phyloP scores from a whole-genome alignment of 2,113 vertebrate species.

The Ptilorrhoa leucosticta region DNA sequence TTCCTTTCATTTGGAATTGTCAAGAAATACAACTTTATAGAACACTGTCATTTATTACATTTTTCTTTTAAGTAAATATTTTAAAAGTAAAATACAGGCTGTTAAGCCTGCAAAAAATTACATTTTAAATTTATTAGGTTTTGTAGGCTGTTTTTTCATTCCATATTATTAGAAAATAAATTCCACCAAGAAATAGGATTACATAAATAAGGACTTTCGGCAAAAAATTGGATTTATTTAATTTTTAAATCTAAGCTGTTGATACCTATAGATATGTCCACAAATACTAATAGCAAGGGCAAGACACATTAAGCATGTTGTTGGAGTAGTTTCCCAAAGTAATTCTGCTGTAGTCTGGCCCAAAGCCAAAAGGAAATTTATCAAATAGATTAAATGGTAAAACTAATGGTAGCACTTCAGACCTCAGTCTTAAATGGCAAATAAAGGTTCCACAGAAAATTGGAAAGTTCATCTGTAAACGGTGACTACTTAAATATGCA shows the following conservation, averaged over 20 bases:
- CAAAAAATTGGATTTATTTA: background rate
- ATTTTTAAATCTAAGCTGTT: background rate
- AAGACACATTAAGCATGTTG: background rate
- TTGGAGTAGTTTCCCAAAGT: background rate
- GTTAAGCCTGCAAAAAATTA: background rate
- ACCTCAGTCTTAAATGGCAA: background rate
- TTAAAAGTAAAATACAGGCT: background rate
- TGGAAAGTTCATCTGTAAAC: slow-evolving; percentile 7
- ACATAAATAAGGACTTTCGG: background rate
- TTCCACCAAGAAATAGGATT: background rate
- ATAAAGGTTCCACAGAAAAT: background rate
- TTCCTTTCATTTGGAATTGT: background rate
- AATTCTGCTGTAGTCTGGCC: background rate
- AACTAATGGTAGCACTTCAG: background rate
- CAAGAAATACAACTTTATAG: background rate
- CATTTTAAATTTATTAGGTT: background rate
- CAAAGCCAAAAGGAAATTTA: slow-evolving; percentile 17
- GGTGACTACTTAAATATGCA: background rate
- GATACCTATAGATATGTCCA: background rate
- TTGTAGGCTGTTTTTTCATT: background rate
- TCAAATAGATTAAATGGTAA: slow-evolving; percentile 21
- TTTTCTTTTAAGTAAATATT: background rate
- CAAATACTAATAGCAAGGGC: background rate
- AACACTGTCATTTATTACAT: background rate
- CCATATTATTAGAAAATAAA: background rate